phyloP scores from a whole-genome alignment of 2,888 invertebrate genomes.

The Pollenia labialis region DNA sequence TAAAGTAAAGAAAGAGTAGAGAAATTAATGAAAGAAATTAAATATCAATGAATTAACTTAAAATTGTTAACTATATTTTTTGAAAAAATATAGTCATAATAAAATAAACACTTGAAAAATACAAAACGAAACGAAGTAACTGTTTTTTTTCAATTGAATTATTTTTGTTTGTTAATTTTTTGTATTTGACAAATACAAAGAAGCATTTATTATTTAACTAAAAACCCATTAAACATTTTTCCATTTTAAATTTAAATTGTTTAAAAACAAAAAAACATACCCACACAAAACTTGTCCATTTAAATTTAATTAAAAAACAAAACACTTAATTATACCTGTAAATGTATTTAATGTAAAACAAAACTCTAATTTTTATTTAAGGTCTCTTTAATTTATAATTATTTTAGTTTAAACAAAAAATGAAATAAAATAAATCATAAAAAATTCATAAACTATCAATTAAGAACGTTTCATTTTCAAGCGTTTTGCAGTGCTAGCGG shows the following conservation, averaged over 20 bases:
- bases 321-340: conserved; percentile 60
- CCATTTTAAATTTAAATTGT: conserved; percentile 63
- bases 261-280: conserved; percentile 54
- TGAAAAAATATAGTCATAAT: conserved; percentile 75
- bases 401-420: conserved; percentile 48
- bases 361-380: conserved; percentile 38
- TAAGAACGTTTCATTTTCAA: conserved; percentile 11
- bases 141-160: conserved; percentile 38
- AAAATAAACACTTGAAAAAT: conserved; percentile 27
- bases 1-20: conserved; percentile 13
- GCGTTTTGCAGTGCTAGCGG: conserved; percentile 48
- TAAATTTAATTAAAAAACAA: conserved; percentile 38
- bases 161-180: conserved; percentile 2
- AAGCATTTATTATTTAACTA: conserved; percentile 63
- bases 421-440: conserved; percentile 42
- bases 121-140: conserved; percentile 43
- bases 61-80: conserved; percentile 77
- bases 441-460: conserved; percentile 27
- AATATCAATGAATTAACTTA: conserved; percentile 46
- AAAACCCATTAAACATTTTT: conserved; percentile 39
- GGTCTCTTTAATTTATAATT: conserved; percentile 66
- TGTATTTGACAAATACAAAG: conserved; percentile 40
- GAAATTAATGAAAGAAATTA: conserved; percentile 30
- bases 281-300: conserved; percentile 56
- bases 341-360: conserved; percentile 40